A percentile compares a stretch with the other conserved stretches of the same genome.
These are phyloP conservation scores for Pao palembangensis DNA, from an alignment of 2,113 vertebrate species.

Conservation along the genomic window DNA sequence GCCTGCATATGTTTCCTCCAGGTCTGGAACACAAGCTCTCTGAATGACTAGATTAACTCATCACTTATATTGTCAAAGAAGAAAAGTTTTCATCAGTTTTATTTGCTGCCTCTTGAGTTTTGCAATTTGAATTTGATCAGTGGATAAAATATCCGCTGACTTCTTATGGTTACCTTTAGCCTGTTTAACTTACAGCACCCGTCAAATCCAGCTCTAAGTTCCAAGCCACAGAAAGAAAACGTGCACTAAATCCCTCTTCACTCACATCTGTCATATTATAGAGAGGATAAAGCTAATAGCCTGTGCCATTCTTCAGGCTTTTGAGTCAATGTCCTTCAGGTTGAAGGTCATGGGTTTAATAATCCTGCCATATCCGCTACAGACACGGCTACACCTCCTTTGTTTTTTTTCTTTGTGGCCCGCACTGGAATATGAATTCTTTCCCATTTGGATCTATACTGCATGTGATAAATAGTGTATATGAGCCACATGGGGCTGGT, in stretches of 20 bases:
- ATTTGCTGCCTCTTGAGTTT: constrained; percentile 26
- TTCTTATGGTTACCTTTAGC: constrained; percentile 19
- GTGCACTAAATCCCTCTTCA: constrained; percentile 36
- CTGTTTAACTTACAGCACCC: not conserved
- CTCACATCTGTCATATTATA: constrained; percentile 46
- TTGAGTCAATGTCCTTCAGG: constrained; percentile 12
- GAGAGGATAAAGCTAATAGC: constrained; percentile 47
- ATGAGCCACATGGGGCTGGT: constrained; percentile 5
- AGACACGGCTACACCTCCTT: constrained; percentile 10
- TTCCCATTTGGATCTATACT: not conserved
- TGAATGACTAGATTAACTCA: constrained; percentile 23
- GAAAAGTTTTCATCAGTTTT: constrained; percentile 54
- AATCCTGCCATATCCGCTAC: constrained; percentile 1
- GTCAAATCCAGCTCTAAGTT: not conserved
- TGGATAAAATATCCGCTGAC: constrained; percentile 22
- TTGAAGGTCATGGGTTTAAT: constrained; percentile 27
- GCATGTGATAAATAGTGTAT: not conserved
- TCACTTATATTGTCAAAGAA: constrained; percentile 23
- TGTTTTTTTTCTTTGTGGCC: not conserved
- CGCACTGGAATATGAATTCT: constrained; percentile 1
- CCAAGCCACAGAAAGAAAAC: constrained; percentile 29
- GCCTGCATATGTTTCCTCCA: constrained; percentile 23
- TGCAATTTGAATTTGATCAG: constrained; percentile 1
- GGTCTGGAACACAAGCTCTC: constrained; percentile 32
- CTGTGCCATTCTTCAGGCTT: constrained; percentile 25